Percentiles rank a stretch among this genome's conserved stretches.
phyloP scores from a whole-genome alignment of 2,113 vertebrate species.

The Mustela lutreola region DNA sequence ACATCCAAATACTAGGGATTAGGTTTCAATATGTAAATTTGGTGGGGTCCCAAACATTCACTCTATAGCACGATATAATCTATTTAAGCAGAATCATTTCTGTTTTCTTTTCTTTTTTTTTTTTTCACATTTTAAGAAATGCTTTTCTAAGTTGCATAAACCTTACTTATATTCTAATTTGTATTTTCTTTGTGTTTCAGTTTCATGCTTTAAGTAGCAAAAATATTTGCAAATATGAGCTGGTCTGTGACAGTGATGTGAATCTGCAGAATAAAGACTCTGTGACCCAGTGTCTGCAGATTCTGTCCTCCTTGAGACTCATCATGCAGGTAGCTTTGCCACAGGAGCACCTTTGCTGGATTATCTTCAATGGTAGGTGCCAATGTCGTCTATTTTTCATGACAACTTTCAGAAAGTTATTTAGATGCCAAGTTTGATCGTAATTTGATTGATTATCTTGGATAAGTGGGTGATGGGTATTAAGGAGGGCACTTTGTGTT shows the following conservation, averaged over 20 bases:
- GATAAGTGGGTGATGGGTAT: not conserved
- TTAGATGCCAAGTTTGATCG: not conserved
- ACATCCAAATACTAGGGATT: not conserved
- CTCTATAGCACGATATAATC: not conserved
- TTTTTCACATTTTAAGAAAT: slow-evolving; percentile 41
- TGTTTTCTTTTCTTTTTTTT: slow-evolving; percentile 22
- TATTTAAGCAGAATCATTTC: slow-evolving; percentile 16
- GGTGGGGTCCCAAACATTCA: not conserved
- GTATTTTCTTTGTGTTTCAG: slow-evolving; percentile 87
- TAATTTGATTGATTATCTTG: not conserved
- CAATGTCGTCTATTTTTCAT: not conserved
- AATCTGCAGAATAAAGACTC: slow-evolving; percentile 86
- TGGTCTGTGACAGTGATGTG: slow-evolving; percentile 87
- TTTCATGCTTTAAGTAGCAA: slow-evolving; percentile 88
- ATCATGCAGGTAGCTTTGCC: slow-evolving; percentile 91
- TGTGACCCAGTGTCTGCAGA: slow-evolving; percentile 88
- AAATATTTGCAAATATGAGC: slow-evolving; percentile 88
- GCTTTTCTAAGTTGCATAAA: slow-evolving; percentile 6
- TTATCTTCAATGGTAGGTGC: slow-evolving; percentile 91
- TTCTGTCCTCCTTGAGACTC: slow-evolving; percentile 89
- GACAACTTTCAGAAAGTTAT: not conserved
- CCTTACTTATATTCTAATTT: slow-evolving; percentile 32
- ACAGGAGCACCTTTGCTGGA: slow-evolving; percentile 91
- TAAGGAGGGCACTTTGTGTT: not conserved
- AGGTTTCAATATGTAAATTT: not conserved